Percentiles rank a stretch among this genome's conserved stretches.
Conservation (phyloP, 2,888 invertebrate genomes). For the Morpho achilles region DNA sequence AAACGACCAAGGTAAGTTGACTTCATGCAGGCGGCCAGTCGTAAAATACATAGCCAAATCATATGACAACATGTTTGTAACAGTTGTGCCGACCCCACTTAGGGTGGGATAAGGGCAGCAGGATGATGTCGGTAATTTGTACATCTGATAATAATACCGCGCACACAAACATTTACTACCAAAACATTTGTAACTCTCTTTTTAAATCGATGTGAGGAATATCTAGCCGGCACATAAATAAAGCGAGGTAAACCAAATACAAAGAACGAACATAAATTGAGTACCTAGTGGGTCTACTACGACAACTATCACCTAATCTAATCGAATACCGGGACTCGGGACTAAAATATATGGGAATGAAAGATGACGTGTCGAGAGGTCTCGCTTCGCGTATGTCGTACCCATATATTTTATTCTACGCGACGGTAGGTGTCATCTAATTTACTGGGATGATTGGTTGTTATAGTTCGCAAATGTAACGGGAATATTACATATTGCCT, state of each 20-base stretch:
- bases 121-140: too few relatives aligned
- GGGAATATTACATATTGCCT: neutral
- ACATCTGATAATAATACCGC: too few relatives aligned
- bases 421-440: slow-evolving; percentile 29
- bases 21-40: too few relatives aligned
- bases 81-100: too few relatives aligned
- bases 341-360: slow-evolving; percentile 36
- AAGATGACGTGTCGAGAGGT: slow-evolving; percentile 39
- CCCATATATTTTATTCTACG: slow-evolving; percentile 34
- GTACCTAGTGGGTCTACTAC: slow-evolving; percentile 29
- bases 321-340: slow-evolving; percentile 36
- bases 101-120: too few relatives aligned
- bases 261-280: slow-evolving; percentile 34
- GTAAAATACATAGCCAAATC: too few relatives aligned
- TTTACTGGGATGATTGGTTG: slow-evolving; percentile 22
- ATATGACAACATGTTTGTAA: too few relatives aligned
- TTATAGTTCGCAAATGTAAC: slow-evolving; percentile 12
- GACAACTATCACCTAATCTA: slow-evolving; percentile 38
- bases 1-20: too few relatives aligned
- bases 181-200: too few relatives aligned
- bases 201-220: neutral
- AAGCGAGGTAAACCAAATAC: slow-evolving; percentile 24
- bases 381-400: slow-evolving; percentile 29
- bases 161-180: too few relatives aligned
- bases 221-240: slow-evolving; percentile 23